Base-by-base conservation (phyloP, 2,888 invertebrate species). In the Phasia obesa region DNA sequence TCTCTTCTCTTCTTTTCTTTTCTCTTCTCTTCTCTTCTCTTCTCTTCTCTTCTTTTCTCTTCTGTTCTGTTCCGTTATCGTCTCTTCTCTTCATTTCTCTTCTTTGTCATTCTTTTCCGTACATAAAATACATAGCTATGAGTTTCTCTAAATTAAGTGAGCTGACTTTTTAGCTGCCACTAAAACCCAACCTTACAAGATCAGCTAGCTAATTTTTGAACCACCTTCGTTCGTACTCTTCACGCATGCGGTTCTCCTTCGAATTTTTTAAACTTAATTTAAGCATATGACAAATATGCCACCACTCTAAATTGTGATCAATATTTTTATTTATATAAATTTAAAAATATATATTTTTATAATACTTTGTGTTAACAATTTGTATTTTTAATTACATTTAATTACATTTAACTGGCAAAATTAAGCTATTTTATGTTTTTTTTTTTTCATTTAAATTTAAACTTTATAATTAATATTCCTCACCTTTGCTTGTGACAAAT, bases 201-300 rank as follows among this genome's bases (percentile, higher is more conserved):
- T n/a, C 3, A 3, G 4, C 9, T 35, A 11, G 35, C 5, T 42
- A 49, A 31, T 64, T 64, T 9, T 49, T 11, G 11, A 35, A 67
- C 65, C 23, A 17, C 35, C 21, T 38, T 67, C 65, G 65, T 38
- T 67, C 65, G 65, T 38, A 59, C 6, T 67, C 17, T 15, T 38
- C 21, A 64, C 73, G 55, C 73, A 82, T 74, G 81, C 71, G 47
- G 83, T 75, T 83, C 70, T 83, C 82, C 82, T 83, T 83, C 83
- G 71, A 83, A 79, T 79, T 75, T 35, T 60, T 75, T 59, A 75
- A 75, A 17, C n/a, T 78, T 44, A 70, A 79, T 67, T 60, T 65
- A 79, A 74, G 70, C 62, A 5, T 74, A 31, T 82, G 78, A 78
- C 74, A 82, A 82, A 82, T 78, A 82, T 70, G 51, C 1, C 9